Evolutionary conservation across 1,140 invertebrate genomes (phyloP).

Genomic region (Aradophagus sp.): DNA sequence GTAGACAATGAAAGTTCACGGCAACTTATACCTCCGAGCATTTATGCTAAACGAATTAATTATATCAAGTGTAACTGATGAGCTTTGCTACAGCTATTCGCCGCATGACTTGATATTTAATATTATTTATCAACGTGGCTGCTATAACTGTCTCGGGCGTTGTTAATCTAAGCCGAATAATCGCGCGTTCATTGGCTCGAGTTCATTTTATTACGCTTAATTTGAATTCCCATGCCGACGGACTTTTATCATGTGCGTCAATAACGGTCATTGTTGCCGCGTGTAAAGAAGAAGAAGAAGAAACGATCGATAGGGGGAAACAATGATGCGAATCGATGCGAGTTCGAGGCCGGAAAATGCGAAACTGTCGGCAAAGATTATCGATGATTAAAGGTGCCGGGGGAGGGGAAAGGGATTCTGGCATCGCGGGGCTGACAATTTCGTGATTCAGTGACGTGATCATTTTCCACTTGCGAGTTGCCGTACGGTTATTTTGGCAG

Average conservation of each 20-base stretch:
- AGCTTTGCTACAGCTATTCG: slow-evolving; percentile 14
- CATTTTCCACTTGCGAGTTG: slow-evolving; percentile 52
- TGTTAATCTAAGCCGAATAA: too few species aligned
- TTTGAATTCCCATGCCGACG: too few species aligned
- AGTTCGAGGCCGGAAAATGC: slow-evolving; percentile 29
- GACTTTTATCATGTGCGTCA: too few species aligned
- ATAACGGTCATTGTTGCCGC: too few species aligned
- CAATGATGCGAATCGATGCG: slow-evolving; percentile 3
- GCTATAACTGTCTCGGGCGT: too few species aligned
- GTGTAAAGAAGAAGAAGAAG: too few species aligned
- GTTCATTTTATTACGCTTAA: too few species aligned
- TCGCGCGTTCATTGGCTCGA: too few species aligned
- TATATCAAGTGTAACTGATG: slow-evolving; percentile 65
- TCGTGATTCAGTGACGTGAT: slow-evolving; percentile 46
- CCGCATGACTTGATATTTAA: too few species aligned
- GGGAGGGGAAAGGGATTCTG: slow-evolving; percentile 15
- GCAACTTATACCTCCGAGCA: slow-evolving; percentile 37
- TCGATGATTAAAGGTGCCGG: slow-evolving; percentile 33
- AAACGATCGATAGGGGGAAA: too few species aligned
- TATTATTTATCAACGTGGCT: too few species aligned
- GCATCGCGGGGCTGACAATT: slow-evolving; percentile 24
- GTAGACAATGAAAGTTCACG: slow-evolving; percentile 42
- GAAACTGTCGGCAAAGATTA: slow-evolving; percentile 24
- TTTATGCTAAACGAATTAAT: slow-evolving; percentile 62
- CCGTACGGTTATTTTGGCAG: slow-evolving; percentile 47